Evolutionary conservation across 92 coral and sea anemone species (phyloP).

Genomic region (Zoanthus sansibaricus): DNA sequence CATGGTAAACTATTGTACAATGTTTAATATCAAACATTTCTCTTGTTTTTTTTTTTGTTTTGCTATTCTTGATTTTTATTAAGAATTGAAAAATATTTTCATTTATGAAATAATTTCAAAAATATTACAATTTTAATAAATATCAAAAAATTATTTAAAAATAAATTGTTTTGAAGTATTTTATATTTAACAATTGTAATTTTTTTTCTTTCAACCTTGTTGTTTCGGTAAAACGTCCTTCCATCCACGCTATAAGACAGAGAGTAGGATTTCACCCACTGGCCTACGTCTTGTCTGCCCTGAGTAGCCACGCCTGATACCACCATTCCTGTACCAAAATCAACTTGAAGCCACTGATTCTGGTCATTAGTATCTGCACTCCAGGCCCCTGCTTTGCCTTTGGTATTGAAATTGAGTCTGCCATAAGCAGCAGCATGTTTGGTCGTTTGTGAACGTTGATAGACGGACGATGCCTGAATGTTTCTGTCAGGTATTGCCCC

Average conservation of each 20-base stretch:
- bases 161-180: too few species aligned
- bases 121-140: too few species aligned
- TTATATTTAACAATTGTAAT: too few species aligned
- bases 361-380: too few species aligned
- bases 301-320: constrained; percentile 25
- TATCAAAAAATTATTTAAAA: too few species aligned
- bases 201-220: not conserved
- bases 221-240: not conserved
- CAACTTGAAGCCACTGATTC: not conserved
- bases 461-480: constrained; percentile 3
- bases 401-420: not conserved
- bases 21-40: too few species aligned
- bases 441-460: accelerated
- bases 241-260: constrained; percentile 2
- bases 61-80: too few species aligned
- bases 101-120: too few species aligned
- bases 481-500: not conserved
- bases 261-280: not conserved
- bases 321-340: not conserved
- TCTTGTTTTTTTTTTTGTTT: too few species aligned
- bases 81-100: too few species aligned
- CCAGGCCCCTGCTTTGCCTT: not conserved
- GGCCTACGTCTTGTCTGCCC: not conserved
- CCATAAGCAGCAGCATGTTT: not conserved
- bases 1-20: too few species aligned